Base-by-base conservation (phyloP, 2,113 vertebrate genomes). In the Sylvicapra grimmia region DNA sequence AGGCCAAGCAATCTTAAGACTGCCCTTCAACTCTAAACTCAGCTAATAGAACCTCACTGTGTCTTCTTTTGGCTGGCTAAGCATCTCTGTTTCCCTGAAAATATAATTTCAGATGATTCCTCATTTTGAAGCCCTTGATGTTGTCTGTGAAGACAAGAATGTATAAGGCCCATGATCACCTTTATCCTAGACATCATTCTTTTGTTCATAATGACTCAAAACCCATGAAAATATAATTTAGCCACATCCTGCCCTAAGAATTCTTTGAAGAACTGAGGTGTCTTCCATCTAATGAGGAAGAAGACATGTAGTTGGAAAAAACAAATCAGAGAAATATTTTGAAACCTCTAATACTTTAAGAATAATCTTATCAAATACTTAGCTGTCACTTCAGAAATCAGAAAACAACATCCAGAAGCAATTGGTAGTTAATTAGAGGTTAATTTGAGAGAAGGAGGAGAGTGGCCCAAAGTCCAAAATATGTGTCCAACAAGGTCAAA, bases 351-450 rank as follows among this genome's bases (percentile, higher is more conserved):
- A 92, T 82, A 88, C 31, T 63, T 56, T 56, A 93, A 86, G 19
- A 16, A 72, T 85, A 94, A 83, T 68, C 49, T 75, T 59, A 88
- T 23, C 14, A 68, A 82, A 92, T 77, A 86, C 9, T 65, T 92
- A 75, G 44, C 23, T 90, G 7, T 77, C n/a, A 96, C 54, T 59
- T 96, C 49, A 33, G 61, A 88, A 93, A 68, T 49, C 33, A 72
- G 27, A 94, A 93, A 94, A 90, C 2, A 90, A 49, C 4, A 91
- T 68, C 19, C n/a, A 63, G 75, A 97, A 93, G 56, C 44, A 94
- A 93, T 0, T 27, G 25, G 85, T 79, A 33, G 33, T 56, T 84
- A 36, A 56, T 25, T 56, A 56, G 82, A 56, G 27, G 14, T 21
- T 87, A 96, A 87, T 72, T 79, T 93, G 58, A 97, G 33, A 94